These are phyloP conservation scores for Tanaodytes sp. DNA, from an alignment of 2,888 invertebrate genomes.

Conservation along the genomic window DNA sequence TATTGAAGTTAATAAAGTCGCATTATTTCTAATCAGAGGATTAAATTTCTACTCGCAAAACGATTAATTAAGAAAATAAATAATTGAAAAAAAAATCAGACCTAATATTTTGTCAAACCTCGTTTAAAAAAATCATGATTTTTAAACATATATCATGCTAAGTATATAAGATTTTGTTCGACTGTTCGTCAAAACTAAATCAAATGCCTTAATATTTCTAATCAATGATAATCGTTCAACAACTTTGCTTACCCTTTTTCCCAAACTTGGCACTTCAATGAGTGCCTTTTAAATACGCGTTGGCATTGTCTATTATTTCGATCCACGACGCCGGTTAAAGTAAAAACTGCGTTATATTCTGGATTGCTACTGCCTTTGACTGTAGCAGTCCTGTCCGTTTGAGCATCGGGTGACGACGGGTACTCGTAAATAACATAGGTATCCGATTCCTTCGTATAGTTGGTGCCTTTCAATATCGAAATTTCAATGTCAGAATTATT, in stretches of 20 bases:
- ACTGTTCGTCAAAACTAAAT: too few species aligned
- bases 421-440: slow-evolving; percentile 95
- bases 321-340: slow-evolving; percentile 81
- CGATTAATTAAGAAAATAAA: too few species aligned
- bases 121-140: too few species aligned
- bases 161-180: too few species aligned
- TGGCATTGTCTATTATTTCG: slow-evolving; percentile 86
- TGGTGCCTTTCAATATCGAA: slow-evolving; percentile 88
- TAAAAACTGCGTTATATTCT: slow-evolving; percentile 86
- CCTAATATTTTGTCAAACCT: too few species aligned
- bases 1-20: too few species aligned
- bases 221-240: too few species aligned
- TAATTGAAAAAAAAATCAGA: too few species aligned
- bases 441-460: slow-evolving; percentile 91
- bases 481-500: slow-evolving; percentile 93
- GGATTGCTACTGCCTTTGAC: slow-evolving; percentile 91
- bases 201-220: too few species aligned
- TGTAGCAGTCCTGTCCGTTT: slow-evolving; percentile 83
- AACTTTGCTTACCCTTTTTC: slow-evolving; percentile 84
- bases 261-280: slow-evolving; percentile 91
- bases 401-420: slow-evolving; percentile 88
- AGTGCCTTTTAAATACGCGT: slow-evolving; percentile 58
- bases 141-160: too few species aligned
- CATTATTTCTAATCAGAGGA: too few species aligned
- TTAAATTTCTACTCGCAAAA: too few species aligned